These are phyloP conservation scores for Acrossocheilus fasciatus DNA, from an alignment of 2,797 vertebrate species.

Conservation along the genomic window DNA sequence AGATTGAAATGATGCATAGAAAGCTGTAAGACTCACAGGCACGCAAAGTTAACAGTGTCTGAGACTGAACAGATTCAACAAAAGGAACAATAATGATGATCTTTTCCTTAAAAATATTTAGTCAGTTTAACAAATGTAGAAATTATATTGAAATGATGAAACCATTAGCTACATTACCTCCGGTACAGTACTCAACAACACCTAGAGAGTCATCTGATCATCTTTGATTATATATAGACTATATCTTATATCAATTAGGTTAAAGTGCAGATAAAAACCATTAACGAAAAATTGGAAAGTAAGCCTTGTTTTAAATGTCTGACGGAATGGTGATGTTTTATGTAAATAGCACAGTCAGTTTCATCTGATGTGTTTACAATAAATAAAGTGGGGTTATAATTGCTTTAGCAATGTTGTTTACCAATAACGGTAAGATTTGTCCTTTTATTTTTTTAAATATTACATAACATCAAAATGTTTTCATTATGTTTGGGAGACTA, in stretches of 20 bases:
- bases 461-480: not conserved
- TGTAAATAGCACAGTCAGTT: not conserved
- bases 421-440: not conserved
- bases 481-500: not conserved
- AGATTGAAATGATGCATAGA: conserved; percentile 31
- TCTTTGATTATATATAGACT: not conserved
- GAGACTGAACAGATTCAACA: not conserved
- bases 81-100: not conserved
- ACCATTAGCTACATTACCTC: not conserved
- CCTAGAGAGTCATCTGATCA: not conserved
- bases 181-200: not conserved
- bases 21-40: not conserved
- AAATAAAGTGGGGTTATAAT: not conserved
- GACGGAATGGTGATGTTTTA: not conserved
- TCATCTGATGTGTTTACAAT: not conserved
- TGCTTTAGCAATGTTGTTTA: not conserved
- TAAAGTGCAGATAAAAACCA: not conserved
- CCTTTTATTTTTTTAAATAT: not conserved
- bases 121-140: too few relatives aligned
- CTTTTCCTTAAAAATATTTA: not conserved
- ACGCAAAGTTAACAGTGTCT: not conserved
- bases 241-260: not conserved
- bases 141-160: not conserved
- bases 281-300: not conserved
- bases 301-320: not conserved